A percentile compares a stretch with the other conserved stretches of the same genome.
phyloP scores from a whole-genome alignment of 1,140 invertebrate species.

The Hesperophylax magnus region DNA sequence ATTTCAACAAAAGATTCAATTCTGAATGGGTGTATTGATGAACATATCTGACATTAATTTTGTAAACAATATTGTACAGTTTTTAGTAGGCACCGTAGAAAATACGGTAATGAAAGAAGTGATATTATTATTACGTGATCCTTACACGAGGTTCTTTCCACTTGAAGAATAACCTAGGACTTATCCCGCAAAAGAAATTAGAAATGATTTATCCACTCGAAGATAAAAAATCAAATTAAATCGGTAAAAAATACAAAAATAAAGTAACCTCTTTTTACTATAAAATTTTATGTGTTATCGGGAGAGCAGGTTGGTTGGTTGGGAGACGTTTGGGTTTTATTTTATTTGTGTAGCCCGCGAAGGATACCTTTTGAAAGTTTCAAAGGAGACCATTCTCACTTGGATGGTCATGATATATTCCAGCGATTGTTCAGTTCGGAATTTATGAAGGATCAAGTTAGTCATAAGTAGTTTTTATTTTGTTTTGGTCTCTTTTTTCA shows the following conservation, averaged over 20 bases:
- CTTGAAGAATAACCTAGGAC: background rate
- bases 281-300: conserved; percentile 41
- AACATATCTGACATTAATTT: no score
- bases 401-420: conserved; percentile 55
- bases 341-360: conserved; percentile 8
- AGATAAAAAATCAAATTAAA: conserved; percentile 3
- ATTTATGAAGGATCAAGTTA: conserved; percentile 58
- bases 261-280: conserved; percentile 46
- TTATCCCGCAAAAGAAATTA: background rate
- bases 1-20: no score
- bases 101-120: no score
- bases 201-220: conserved; percentile 27
- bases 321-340: conserved; percentile 33
- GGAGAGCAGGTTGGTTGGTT: conserved; percentile 28
- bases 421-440: conserved; percentile 55
- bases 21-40: no score
- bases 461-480: conserved; percentile 53
- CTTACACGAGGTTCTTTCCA: background rate
- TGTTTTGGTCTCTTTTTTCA: conserved; percentile 31
- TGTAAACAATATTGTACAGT: no score
- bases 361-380: conserved; percentile 55
- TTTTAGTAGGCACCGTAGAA: no score
- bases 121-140: no score
- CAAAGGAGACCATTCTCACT: conserved; percentile 54
- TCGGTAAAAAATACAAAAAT: conserved; percentile 34